These are phyloP conservation scores for Petrolisthes manimaculis DNA, from an alignment of 2,888 invertebrate species.

Conservation along the genomic window DNA sequence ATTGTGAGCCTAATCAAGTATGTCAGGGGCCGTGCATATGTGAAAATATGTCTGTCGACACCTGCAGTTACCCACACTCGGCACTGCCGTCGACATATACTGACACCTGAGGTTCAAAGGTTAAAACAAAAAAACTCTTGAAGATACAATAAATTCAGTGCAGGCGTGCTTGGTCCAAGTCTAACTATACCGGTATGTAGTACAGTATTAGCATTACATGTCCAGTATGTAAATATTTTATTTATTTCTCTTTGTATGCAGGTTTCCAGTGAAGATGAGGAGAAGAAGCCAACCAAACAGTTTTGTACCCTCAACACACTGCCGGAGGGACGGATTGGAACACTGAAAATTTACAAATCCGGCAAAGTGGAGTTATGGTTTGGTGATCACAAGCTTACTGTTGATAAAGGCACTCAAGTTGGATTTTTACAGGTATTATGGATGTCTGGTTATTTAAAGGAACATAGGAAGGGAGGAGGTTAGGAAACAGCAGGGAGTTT, in stretches of 20 bases:
- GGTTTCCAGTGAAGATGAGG: constrained; percentile 40
- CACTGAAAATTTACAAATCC: constrained; percentile 52
- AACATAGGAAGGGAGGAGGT: no score
- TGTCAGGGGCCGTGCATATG: no score
- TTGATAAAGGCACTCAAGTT: constrained; percentile 57
- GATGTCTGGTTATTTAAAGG: neutral
- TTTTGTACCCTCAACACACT: constrained; percentile 55
- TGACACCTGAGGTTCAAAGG: no score
- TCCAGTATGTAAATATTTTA: neutral
- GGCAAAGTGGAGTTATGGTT: constrained; percentile 58
- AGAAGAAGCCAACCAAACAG: constrained; percentile 34
- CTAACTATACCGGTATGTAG: no score
- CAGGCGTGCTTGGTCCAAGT: no score
- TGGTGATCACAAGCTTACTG: constrained; percentile 49
- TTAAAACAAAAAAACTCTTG: no score
- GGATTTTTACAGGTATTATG: constrained; percentile 58
- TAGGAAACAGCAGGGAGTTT: no score
- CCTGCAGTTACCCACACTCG: no score
- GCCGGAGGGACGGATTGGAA: constrained; percentile 58
- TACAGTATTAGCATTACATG: neutral
- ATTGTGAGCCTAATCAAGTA: no score
- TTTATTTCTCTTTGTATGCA: neutral
- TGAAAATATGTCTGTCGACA: no score
- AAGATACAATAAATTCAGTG: no score
- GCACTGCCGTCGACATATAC: no score